A percentile compares a stretch with the other conserved stretches of the same genome.
These are phyloP conservation scores for Dysdera silvatica DNA, from an alignment of 1,140 invertebrate genomes.

Conservation along the genomic window DNA sequence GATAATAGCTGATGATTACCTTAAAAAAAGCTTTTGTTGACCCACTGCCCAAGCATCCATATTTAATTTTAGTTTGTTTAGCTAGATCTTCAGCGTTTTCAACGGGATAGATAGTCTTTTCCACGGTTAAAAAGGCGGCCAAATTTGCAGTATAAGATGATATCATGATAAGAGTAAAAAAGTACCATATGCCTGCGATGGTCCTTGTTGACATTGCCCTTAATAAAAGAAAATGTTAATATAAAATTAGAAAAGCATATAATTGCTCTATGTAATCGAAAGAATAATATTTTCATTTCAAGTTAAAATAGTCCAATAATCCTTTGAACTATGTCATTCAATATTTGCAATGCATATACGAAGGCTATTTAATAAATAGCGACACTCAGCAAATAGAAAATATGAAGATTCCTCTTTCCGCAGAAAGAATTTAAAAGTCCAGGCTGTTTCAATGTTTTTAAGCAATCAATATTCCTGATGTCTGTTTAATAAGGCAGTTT, in stretches of 20 bases:
- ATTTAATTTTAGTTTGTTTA: constrained; percentile 82
- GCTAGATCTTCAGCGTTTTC: constrained; percentile 77
- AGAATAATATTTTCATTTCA: neutral
- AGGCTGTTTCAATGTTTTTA: too few relatives aligned
- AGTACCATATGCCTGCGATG: constrained; percentile 50
- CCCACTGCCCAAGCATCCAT: constrained; percentile 57
- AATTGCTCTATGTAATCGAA: neutral
- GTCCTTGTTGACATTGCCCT: constrained; percentile 42
- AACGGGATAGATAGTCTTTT: constrained; percentile 59
- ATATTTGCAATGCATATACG: neutral
- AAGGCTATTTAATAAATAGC: neutral
- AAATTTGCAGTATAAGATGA: constrained; percentile 70
- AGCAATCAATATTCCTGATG: too few relatives aligned
- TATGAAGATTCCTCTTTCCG: too few relatives aligned
- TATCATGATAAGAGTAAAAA: constrained; percentile 54
- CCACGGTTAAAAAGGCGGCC: constrained; percentile 85
- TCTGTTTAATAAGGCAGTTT: too few relatives aligned
- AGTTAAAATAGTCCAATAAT: neutral
- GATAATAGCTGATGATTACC: too few relatives aligned
- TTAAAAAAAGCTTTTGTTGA: constrained; percentile 51
- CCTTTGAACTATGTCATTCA: neutral
- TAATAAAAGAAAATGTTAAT: constrained; percentile 8
- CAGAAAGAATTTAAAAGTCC: too few relatives aligned
- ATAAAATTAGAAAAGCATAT: neutral
- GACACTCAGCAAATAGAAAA: too few relatives aligned